Evolutionary conservation across 2,797 vertebrate genomes (phyloP), one percentile per base, ranked within the genome.

Genomic region (Enteromius anoplus): DNA sequence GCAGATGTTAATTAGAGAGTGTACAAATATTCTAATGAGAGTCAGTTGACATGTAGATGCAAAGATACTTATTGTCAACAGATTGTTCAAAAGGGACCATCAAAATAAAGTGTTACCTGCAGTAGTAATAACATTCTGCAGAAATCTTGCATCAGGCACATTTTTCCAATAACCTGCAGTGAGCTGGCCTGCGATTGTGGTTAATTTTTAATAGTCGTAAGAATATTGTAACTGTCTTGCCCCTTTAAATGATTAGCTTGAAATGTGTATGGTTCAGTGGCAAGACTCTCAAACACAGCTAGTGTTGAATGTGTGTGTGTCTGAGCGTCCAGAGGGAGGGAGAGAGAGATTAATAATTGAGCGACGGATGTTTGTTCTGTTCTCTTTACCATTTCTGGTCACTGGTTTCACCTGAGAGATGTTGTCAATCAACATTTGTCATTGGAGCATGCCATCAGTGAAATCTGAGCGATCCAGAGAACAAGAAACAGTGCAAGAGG

Each of bases 351-450:
- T 82, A 87, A 88, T 89, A 77, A 85, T 80, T 91, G 80, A 91
- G 72, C 90, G 88, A 91, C 86, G 84, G 85, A 40, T 85, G 82
- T 83, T 89, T 88, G 86, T 80, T 87, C 86, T 80, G 58, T 83
- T 85, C 85, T 64, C 51, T 45, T 70, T 34, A 42, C 60, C 87
- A 42, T 55, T 68, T 82, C 75, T 83, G 65, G 66, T 51, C 75
- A 55, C 14, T 75, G 42, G 76, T 75, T 88, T 72, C 82, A 85
- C 79, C 82, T 91, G 45, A 83, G 21, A 78, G 58, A 70, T 78
- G 69, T 80, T 88, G 85, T 85, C 84, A 78, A 62, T 83, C 78
- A 80, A 32, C 68, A 55, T 83, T 72, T 75, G 75, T 84, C 77
- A 84, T 51, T 60, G 58, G 85, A 76, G 76, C 65, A 37, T 12